Evolutionary conservation across 2,888 invertebrate genomes (phyloP).

Genomic region (Neelides folsomi): DNA sequence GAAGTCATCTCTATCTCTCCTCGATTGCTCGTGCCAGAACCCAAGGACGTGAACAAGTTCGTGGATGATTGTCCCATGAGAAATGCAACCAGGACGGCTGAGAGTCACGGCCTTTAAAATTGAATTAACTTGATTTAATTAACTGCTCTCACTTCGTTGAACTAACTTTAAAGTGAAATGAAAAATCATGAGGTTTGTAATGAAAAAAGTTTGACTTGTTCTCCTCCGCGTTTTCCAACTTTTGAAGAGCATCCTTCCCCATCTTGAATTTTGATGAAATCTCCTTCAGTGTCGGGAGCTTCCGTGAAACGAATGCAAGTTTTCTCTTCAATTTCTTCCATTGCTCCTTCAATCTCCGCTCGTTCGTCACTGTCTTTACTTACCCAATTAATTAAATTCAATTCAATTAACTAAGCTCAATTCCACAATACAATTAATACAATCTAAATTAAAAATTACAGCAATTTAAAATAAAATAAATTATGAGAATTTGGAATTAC

Average conservation of each 20-base stretch:
- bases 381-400: slow-evolving; percentile 1
- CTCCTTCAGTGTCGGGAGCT: slow-evolving; percentile 44
- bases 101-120: slow-evolving; percentile 39
- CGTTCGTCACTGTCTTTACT: slow-evolving; percentile 39
- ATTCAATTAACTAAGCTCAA: neutral
- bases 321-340: slow-evolving; percentile 48
- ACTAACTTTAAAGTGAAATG: too few relatives aligned
- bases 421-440: neutral
- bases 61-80: slow-evolving; percentile 54
- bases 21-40: slow-evolving; percentile 71
- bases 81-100: slow-evolving; percentile 38
- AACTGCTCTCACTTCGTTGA: too few relatives aligned
- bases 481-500: too few relatives aligned
- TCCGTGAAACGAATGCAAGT: slow-evolving; percentile 50
- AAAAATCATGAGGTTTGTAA: too few relatives aligned
- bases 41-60: slow-evolving; percentile 68
- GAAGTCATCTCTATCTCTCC: slow-evolving; percentile 60
- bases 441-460: slow-evolving; percentile 2
- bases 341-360: slow-evolving; percentile 44
- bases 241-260: slow-evolving; percentile 53
- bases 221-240: slow-evolving; percentile 49
- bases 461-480: too few relatives aligned
- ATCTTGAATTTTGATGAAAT: slow-evolving; percentile 47
- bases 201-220: slow-evolving; percentile 41
- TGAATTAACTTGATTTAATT: too few relatives aligned